Evolutionary conservation across 2,797 vertebrate species (phyloP).

Genomic region (Bucorvus abyssinicus): DNA sequence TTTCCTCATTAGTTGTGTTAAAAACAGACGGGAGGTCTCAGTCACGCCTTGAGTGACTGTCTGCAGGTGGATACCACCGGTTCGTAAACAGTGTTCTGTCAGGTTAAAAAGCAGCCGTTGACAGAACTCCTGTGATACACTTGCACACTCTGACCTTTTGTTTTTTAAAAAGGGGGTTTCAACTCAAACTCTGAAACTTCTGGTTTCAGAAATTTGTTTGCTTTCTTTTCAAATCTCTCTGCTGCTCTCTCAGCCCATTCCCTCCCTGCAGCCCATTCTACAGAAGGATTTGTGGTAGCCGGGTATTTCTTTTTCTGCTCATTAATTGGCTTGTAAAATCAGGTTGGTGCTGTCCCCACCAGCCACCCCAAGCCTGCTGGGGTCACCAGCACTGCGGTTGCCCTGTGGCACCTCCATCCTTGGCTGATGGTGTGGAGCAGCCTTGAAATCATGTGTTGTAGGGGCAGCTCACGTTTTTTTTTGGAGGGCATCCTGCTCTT

Average conservation of each 20-base stretch:
- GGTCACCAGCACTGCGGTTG: accelerated
- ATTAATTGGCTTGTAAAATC: neutral
- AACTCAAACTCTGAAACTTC: neutral
- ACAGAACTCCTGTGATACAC: neutral
- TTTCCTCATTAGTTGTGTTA: neutral
- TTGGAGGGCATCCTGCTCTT: neutral
- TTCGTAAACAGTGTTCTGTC: neutral
- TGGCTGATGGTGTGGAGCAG: neutral
- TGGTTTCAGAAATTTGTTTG: neutral
- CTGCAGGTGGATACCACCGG: neutral
- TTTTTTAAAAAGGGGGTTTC: neutral
- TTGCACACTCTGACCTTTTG: neutral
- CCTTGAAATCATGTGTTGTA: accelerated
- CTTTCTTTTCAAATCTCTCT: neutral
- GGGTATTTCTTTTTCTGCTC: neutral
- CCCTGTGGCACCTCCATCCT: neutral
- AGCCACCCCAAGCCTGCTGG: neutral
- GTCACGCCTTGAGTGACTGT: neutral
- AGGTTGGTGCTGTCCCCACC: neutral
- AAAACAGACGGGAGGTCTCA: conserved; percentile 1
- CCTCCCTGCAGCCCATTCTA: neutral
- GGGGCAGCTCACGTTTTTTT: accelerated
- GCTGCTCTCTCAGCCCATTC: neutral
- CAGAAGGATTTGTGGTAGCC: neutral
- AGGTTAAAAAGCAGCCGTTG: neutral